Evolutionary conservation across 2,888 invertebrate genomes (phyloP), one percentile per base, ranked within the genome.

Genomic region (Tetragonula carbonaria): DNA sequence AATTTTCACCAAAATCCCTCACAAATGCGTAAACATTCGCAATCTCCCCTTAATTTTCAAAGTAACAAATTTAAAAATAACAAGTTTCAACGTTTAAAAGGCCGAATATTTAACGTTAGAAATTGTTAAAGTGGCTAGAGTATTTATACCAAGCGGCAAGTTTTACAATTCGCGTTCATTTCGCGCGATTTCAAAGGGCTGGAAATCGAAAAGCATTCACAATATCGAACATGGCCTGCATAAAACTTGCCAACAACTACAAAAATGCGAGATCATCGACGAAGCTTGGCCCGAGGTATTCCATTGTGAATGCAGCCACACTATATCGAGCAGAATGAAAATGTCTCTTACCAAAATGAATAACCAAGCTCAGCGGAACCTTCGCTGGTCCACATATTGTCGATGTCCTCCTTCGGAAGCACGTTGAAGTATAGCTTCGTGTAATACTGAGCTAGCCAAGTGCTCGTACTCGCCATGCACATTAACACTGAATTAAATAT

Each of bases 381-480:
- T 88, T 97, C 97, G 0, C 98, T 98, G 51, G 97, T 96, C 98
- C 98, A 99, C 91, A 97, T 96, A 90, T 97, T 97, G 55, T 97
- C 96, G 80, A 96, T 96, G 92, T 98, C 98, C 91, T 97, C 97
- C 72, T 96, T 96, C 0, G 97, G 96, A 95, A 99, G 95, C 2
- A 98, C 97, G 93, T 98, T 98, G 92, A 97, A 96, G 91, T 97
- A 97, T 74, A 98, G 95, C 93, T 97, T 97, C 68, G 97, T 95
- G 94, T 97, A 97, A 95, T 97, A 99, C 95, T 98, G 97, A 51
- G 97, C 96, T 86, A 97, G 95, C 98, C 98, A 99, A 80, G 98
- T 96, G 51, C 97, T 95, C 86, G 97, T 96, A 18, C 97, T 97
- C 45, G 97, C 96, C 53, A 97, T 93, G 92, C 97, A 97, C 91